These are phyloP conservation scores for Phaethon lepturus DNA, from an alignment of 2,113 vertebrate genomes.

Conservation along the genomic window DNA sequence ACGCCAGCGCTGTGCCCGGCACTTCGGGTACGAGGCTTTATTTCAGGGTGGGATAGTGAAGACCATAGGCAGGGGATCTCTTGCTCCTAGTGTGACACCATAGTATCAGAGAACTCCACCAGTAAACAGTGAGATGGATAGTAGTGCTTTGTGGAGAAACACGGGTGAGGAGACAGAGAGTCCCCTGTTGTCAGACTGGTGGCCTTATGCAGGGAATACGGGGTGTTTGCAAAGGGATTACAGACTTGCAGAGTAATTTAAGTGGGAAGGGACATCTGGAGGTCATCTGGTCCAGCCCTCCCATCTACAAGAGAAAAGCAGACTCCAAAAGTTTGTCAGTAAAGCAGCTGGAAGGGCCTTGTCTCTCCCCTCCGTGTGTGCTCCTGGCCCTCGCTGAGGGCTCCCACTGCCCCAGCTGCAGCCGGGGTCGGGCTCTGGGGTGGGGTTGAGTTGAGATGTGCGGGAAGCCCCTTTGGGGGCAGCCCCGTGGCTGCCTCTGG, in stretches of 20 bases:
- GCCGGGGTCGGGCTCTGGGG: not conserved
- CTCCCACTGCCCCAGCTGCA: not conserved
- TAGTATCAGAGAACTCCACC: not conserved
- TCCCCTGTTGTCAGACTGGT: not conserved
- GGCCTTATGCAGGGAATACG: not conserved
- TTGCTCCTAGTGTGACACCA: not conserved
- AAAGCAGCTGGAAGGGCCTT: not conserved
- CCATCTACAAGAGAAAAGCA: not conserved
- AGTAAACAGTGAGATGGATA: fast-evolving
- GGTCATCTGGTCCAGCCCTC: not conserved
- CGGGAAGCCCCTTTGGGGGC: fast-evolving
- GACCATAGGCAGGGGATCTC: not conserved
- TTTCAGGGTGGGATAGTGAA: not conserved
- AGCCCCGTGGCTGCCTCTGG: not conserved
- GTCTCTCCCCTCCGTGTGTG: fast-evolving
- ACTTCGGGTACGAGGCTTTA: fast-evolving
- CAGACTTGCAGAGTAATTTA: not conserved
- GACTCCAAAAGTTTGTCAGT: not conserved
- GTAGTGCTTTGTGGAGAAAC: not conserved
- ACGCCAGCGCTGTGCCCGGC: fast-evolving
- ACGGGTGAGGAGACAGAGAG: fast-evolving
- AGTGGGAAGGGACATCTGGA: no score
- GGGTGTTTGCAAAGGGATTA: not conserved
- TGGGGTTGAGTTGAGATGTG: not conserved
- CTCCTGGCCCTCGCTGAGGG: not conserved